Percentiles rank a stretch among this genome's conserved stretches.
Evolutionary conservation across 2,113 vertebrate species (phyloP).

Genomic region (Nipponia nippon): DNA sequence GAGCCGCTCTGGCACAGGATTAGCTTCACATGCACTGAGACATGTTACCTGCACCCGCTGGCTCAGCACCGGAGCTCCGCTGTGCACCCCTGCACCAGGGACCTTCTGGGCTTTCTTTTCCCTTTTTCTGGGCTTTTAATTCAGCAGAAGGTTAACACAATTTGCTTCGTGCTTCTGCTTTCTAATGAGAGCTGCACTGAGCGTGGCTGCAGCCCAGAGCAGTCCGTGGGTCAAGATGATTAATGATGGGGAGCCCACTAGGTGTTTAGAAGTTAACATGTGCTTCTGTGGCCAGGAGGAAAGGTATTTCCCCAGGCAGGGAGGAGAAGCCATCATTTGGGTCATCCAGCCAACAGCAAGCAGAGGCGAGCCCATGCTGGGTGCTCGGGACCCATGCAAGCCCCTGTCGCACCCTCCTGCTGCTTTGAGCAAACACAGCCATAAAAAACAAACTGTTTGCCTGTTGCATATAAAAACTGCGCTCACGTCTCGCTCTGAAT

Average conservation of each 20-base stretch:
- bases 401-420: not conserved
- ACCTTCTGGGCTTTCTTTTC: not conserved
- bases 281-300: not conserved
- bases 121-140: not conserved
- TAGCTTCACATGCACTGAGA: not conserved
- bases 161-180: not conserved
- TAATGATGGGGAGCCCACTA: not conserved
- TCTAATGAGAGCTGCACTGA: not conserved
- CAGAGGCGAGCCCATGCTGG: fast-evolving
- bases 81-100: fast-evolving
- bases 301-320: not conserved
- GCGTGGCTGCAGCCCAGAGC: not conserved
- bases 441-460: not conserved
- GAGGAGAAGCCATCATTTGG: not conserved
- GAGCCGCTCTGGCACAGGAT: not conserved
- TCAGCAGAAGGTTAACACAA: fast-evolving
- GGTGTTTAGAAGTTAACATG: fast-evolving
- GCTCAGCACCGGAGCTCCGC: fast-evolving
- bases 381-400: fast-evolving
- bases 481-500: not conserved
- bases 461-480: not conserved
- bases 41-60: fast-evolving
- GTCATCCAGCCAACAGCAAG: not conserved
- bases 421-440: not conserved
- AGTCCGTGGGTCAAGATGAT: not conserved